Evolutionary conservation across 1,140 invertebrate species (phyloP).

Genomic region (Drosophila parabipectinata): DNA sequence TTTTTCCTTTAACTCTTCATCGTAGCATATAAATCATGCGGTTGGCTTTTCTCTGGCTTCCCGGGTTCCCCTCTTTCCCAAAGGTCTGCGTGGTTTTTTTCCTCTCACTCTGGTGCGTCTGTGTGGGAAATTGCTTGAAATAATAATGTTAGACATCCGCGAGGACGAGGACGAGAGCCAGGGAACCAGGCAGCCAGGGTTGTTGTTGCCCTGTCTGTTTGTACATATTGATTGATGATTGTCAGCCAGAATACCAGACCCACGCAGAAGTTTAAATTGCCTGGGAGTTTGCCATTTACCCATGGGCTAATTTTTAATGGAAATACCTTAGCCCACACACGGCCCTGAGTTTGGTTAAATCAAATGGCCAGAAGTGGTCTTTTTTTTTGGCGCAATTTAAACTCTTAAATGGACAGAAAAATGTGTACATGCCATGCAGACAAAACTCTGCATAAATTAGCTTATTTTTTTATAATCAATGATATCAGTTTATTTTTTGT

Average conservation of each 20-base stretch:
- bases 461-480: not conserved
- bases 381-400: conserved; percentile 24
- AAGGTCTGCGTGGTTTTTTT: conserved; percentile 12
- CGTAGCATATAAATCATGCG: conserved; percentile 72
- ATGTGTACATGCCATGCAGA: not conserved
- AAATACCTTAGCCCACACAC: conserved; percentile 63
- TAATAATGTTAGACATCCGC: conserved; percentile 71
- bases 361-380: conserved; percentile 30
- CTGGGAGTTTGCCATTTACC: conserved; percentile 45
- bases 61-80: not conserved
- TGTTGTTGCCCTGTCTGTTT: conserved; percentile 41
- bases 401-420: conserved; percentile 25
- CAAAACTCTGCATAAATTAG: conserved; percentile 4
- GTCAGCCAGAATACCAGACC: conserved; percentile 54
- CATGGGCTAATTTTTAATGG: conserved; percentile 71
- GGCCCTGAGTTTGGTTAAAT: conserved; percentile 63
- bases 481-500: too few species aligned
- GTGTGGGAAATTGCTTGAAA: conserved; percentile 77
- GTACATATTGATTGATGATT: conserved; percentile 78
- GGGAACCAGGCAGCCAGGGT: not conserved
- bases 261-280: conserved; percentile 71
- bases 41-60: conserved; percentile 62
- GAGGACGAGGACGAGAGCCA: conserved; percentile 2
- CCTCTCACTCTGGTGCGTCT: conserved; percentile 46
- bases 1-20: conserved; percentile 14